Evolutionary conservation across 2,888 invertebrate species (phyloP), one percentile per base, ranked within the genome.

Genomic region (Aricia artaxerxes): DNA sequence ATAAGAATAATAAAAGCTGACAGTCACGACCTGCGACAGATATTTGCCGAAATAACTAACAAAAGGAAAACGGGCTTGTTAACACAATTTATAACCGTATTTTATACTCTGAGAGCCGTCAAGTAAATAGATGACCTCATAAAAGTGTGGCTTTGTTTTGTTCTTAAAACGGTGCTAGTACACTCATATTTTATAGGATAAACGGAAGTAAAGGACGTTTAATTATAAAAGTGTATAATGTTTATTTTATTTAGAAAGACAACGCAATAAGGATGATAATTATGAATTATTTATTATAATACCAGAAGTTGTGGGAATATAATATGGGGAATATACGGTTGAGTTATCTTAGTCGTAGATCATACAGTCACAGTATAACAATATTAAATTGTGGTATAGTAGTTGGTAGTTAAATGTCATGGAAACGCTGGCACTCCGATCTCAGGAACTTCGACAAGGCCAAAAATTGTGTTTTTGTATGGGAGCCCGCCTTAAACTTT

Each of bases 71-170:
- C n/a, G 9, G n/a, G 24, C 75, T 44, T 49, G 24, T 44, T 49
- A 75, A 24, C 11, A 49, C 49, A 75, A 44, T 75, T n/a, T 49
- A 49, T 49, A 44, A 49, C 49, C 75, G 49, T 75, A 75, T 75
- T 75, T 75, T 75, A 75, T 75, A 49, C 31, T 9, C 75, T 31
- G 24, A 75, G 75, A 75, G 24, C 40, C 49, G 49, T 75, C 75
- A 75, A 44, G 49, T 16, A 75, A 44, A 75, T 13, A 49, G 31
- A 75, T 75, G 75, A 49, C 75, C 49, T 49, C 75, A 49, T 75
- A 49, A 49, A 75, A 75, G n/a, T 11, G 69, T 69, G 13, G 69
- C 35, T 69, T 69, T 69, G 69, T 69, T 64, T 69, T 69, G 35
- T 38, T 69, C 69, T 38, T 69, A 69, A 69, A 69, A 69, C 5